A percentile compares a stretch with the other conserved stretches of the same genome.
Conservation (phyloP, 2,797 vertebrate genomes). For the Melanotaenia parkinsoni region DNA sequence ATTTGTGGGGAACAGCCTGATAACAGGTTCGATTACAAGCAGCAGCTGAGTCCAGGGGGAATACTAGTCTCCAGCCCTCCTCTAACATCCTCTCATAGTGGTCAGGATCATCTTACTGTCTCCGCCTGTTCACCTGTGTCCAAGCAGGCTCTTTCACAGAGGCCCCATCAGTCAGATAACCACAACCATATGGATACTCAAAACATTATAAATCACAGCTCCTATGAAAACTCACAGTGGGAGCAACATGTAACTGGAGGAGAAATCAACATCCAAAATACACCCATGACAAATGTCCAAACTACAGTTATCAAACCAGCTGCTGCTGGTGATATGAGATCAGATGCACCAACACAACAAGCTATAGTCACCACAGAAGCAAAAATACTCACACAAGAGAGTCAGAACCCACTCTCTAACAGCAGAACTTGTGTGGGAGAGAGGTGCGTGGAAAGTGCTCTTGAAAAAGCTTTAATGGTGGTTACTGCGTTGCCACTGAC, state of each 20-base stretch:
- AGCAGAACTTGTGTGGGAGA: conserved; percentile 74
- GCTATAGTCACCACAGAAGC: conserved; percentile 57
- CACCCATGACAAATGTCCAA: conserved; percentile 59
- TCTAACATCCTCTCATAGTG: conserved; percentile 43
- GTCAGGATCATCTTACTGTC: conserved; percentile 76
- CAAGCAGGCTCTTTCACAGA: conserved; percentile 46
- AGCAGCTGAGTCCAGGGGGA: conserved; percentile 75
- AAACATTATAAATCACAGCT: conserved; percentile 49
- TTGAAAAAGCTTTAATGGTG: conserved; percentile 77
- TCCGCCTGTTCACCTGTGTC: conserved; percentile 63
- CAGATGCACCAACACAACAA: conserved; percentile 53
- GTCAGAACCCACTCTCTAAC: conserved; percentile 55
- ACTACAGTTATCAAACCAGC: conserved; percentile 56
- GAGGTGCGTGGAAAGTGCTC: conserved; percentile 68
- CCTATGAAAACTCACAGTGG: conserved; percentile 45
- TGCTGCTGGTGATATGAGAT: conserved; percentile 45
- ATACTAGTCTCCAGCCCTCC: conserved; percentile 49
- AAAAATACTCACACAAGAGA: conserved; percentile 56
- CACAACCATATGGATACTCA: conserved; percentile 47
- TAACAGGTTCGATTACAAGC: conserved; percentile 60
- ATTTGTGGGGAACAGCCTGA: conserved; percentile 53
- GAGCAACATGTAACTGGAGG: conserved; percentile 50
- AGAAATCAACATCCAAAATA: conserved; percentile 56
- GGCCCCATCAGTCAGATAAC: conserved; percentile 62
- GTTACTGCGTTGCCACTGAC: conserved; percentile 83